These are phyloP conservation scores for Sepioteuthis lessoniana DNA, from an alignment of 2,888 invertebrate genomes.

Conservation along the genomic window DNA sequence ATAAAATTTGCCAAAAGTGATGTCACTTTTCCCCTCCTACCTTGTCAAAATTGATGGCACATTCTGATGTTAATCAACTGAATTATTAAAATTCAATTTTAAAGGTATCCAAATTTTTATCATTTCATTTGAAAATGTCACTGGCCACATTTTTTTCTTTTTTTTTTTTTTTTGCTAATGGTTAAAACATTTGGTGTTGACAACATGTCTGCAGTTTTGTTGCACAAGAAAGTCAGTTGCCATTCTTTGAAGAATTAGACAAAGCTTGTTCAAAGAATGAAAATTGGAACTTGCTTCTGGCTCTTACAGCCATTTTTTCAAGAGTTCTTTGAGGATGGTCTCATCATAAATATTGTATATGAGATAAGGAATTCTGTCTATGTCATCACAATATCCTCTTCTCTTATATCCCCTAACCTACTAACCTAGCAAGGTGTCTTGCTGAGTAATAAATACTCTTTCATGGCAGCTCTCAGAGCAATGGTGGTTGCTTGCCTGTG, in stretches of 20 bases:
- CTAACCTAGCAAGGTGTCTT: too few relatives aligned
- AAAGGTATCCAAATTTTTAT: neutral
- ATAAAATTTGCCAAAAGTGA: neutral
- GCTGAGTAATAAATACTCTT: too few relatives aligned
- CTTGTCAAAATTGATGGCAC: neutral
- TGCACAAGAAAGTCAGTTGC: too few relatives aligned
- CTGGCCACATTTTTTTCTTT: neutral
- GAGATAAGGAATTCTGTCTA: too few relatives aligned
- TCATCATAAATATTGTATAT: neutral
- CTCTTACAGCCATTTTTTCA: too few relatives aligned
- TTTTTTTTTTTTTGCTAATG: neutral
- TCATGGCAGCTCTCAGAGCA: too few relatives aligned
- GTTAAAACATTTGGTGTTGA: neutral
- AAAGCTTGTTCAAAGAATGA: too few relatives aligned
- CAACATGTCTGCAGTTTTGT: neutral
- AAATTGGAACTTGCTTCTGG: too few relatives aligned
- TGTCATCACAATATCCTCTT: too few relatives aligned
- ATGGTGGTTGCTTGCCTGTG: too few relatives aligned
- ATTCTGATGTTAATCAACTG: neutral
- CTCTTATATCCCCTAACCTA: too few relatives aligned
- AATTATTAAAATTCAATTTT: neutral
- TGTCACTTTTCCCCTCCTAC: neutral
- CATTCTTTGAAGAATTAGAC: too few relatives aligned
- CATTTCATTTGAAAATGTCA: neutral
- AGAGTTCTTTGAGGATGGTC: neutral